Evolutionary conservation across 53 echinoderm and acorn worm species (phyloP).

Genomic region (Mesocentrotus franciscanus): DNA sequence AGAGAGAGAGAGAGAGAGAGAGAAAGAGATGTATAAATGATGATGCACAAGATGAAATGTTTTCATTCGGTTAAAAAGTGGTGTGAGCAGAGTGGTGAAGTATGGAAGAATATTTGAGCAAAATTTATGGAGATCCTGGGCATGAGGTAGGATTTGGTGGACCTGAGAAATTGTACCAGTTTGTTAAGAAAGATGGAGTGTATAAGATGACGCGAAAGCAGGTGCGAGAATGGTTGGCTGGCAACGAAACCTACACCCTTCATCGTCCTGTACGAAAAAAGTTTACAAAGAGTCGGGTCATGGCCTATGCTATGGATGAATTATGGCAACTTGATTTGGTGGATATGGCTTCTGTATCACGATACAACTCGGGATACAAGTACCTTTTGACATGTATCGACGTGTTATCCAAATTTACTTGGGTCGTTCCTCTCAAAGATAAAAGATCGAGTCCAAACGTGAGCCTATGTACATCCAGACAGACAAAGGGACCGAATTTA

Average conservation of each 20-base stretch:
- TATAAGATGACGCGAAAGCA: slow-evolving; percentile 58
- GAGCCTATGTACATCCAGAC: slow-evolving; percentile 65
- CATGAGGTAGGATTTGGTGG: no score
- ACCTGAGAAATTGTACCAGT: slow-evolving; percentile 67
- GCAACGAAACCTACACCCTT: slow-evolving; percentile 78
- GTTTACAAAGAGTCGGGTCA: slow-evolving; percentile 66
- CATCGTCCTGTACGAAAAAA: slow-evolving; percentile 67
- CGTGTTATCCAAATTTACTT: no score
- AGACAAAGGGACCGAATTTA: slow-evolving; percentile 81
- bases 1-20: no score
- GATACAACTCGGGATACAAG: not conserved
- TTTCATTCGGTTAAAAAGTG: not conserved
- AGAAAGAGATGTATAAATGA: no score
- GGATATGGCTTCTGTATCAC: slow-evolving; percentile 61
- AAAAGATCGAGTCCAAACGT: not conserved
- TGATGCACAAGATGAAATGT: not conserved
- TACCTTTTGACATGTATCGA: no score
- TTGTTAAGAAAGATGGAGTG: slow-evolving; percentile 66
- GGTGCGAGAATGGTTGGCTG: slow-evolving; percentile 68
- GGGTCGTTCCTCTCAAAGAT: no score
- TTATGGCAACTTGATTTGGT: no score
- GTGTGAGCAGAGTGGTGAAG: not conserved
- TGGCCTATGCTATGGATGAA: slow-evolving; percentile 72
- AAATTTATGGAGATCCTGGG: not conserved
- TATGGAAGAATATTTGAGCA: no score